phyloP scores from a whole-genome alignment of 2,113 vertebrate species.

The Catagonus wagneri region DNA sequence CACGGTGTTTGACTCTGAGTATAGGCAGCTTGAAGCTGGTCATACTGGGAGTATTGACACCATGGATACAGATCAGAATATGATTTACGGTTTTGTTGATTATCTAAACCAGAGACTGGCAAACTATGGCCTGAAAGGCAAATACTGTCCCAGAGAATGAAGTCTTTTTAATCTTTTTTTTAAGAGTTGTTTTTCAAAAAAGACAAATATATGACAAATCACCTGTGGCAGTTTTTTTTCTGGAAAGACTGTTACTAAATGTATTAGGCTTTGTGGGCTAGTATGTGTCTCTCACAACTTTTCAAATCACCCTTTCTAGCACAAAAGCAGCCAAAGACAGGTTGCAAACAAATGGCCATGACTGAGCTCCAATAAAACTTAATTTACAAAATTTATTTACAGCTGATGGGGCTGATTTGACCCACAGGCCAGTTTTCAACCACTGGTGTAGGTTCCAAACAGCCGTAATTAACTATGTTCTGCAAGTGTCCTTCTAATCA shows the following conservation, averaged over 20 bases:
- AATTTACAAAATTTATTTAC: background rate
- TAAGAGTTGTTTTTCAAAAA: background rate
- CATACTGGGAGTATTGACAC: background rate
- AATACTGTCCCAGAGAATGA: constrained; percentile 36
- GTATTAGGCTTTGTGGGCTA: background rate
- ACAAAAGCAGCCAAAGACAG: background rate
- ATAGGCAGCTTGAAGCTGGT: background rate
- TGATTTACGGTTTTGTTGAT: constrained; percentile 26
- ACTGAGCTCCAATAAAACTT: constrained; percentile 7
- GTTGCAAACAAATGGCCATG: background rate
- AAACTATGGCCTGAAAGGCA: background rate
- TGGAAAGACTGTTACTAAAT: background rate
- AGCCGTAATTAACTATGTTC: constrained; percentile 7
- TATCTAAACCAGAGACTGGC: background rate
- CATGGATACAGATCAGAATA: background rate
- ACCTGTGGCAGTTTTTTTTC: background rate
- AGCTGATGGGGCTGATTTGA: background rate
- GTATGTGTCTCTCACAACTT: background rate
- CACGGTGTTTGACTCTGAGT: background rate
- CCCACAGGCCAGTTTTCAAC: background rate
- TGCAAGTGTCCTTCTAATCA: background rate
- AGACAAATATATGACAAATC: background rate
- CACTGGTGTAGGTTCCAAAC: background rate
- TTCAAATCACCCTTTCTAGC: background rate
- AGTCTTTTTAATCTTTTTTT: background rate